Percentiles rank a stretch among this genome's conserved stretches.
Evolutionary conservation across 2,113 vertebrate species (phyloP).

Genomic region (Nesogale talazaci): DNA sequence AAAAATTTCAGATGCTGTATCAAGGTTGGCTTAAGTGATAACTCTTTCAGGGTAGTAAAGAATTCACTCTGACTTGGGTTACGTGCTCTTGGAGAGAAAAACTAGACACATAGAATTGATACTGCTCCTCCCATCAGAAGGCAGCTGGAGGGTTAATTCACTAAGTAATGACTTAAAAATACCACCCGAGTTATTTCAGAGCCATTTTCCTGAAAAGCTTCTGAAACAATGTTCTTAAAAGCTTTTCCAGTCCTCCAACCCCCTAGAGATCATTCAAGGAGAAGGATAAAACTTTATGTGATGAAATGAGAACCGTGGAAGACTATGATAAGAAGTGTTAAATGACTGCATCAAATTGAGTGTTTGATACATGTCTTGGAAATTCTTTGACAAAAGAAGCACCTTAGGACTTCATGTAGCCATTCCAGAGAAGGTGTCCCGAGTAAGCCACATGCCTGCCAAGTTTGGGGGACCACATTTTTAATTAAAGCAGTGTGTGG

Average conservation of each 20-base stretch:
- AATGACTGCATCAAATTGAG: conserved; percentile 69
- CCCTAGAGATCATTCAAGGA: conserved; percentile 78
- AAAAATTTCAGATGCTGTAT: not conserved
- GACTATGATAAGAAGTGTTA: conserved; percentile 61
- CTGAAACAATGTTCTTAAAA: conserved; percentile 79
- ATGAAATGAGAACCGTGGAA: conserved; percentile 76
- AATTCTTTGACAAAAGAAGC: conserved; percentile 45
- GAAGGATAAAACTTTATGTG: conserved; percentile 79
- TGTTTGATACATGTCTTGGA: conserved; percentile 62
- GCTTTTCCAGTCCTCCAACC: conserved; percentile 78
- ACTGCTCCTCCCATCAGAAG: not conserved
- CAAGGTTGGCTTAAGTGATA: not conserved
- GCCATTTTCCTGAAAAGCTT: conserved; percentile 56
- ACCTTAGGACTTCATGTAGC: not conserved
- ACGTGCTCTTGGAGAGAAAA: conserved; percentile 29
- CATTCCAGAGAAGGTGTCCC: not conserved
- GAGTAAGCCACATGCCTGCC: conserved; percentile 40
- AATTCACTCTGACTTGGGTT: not conserved
- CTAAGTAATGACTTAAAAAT: conserved; percentile 54
- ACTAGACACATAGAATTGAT: not conserved
- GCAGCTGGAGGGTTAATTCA: conserved; percentile 27
- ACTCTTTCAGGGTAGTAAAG: not conserved
- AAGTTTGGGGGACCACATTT: conserved; percentile 61
- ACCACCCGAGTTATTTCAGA: conserved; percentile 66
- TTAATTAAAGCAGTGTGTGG: conserved; percentile 70